Conservation (phyloP, 2,113 vertebrate genomes). For the Ramphastos sulfuratus region DNA sequence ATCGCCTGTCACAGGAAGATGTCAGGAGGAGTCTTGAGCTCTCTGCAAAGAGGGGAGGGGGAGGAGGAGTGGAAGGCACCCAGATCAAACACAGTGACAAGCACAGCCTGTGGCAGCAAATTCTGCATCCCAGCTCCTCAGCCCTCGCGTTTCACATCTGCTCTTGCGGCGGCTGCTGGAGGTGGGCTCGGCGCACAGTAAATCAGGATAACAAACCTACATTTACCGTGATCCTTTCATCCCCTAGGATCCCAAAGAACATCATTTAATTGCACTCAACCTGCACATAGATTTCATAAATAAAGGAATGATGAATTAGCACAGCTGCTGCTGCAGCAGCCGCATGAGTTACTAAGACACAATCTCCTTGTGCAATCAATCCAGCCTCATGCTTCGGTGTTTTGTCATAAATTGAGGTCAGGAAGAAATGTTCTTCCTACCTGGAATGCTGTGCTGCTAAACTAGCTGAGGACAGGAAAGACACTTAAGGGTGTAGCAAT, state of each 20-base stretch:
- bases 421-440: constrained; percentile 44
- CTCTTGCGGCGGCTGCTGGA: not conserved
- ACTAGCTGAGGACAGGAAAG: not conserved
- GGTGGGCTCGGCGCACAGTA: constrained; percentile 9
- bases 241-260: constrained; percentile 35
- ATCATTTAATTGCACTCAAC: constrained; percentile 45
- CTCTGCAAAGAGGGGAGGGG: not conserved
- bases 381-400: constrained; percentile 26
- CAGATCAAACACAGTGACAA: not conserved
- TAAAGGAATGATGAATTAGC: constrained; percentile 51
- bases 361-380: constrained; percentile 48
- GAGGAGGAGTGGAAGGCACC: not conserved
- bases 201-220: constrained; percentile 43
- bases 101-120: not conserved
- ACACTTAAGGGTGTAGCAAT: not conserved
- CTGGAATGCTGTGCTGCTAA: constrained; percentile 16
- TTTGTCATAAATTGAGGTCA: constrained; percentile 56
- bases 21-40: not conserved
- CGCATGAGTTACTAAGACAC: constrained; percentile 39
- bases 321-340: constrained; percentile 33
- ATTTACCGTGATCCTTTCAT: constrained; percentile 28
- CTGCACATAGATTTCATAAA: constrained; percentile 36
- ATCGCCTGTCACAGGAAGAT: not conserved
- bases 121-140: not conserved
- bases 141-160: not conserved